Evolutionary conservation across 2,797 vertebrate species (phyloP).

Genomic region (Myotis daubentonii): DNA sequence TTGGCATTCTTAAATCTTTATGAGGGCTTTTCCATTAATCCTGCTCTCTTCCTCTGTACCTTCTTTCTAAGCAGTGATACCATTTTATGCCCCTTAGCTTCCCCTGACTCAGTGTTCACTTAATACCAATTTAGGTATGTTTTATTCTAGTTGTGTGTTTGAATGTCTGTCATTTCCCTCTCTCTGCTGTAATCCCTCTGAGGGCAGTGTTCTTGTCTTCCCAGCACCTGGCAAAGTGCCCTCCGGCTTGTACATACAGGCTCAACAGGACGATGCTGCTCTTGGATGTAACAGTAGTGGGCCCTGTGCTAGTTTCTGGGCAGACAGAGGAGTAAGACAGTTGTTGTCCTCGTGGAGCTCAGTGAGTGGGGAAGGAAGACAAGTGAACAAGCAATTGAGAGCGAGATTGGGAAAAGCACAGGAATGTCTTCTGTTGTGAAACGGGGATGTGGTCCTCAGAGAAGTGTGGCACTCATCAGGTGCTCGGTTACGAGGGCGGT

Average conservation of each 20-base stretch:
- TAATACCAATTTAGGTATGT: not conserved
- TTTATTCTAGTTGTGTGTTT: not conserved
- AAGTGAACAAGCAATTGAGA: not conserved
- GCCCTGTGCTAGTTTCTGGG: not conserved
- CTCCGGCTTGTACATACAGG: not conserved
- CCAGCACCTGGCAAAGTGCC: not conserved
- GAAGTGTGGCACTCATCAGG: not conserved
- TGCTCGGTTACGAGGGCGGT: not conserved
- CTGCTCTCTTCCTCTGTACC: not conserved
- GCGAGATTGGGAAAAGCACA: not conserved
- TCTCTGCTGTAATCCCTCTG: not conserved
- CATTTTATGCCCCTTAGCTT: not conserved
- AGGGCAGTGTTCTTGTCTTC: not conserved
- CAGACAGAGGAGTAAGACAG: not conserved
- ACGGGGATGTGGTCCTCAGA: not conserved
- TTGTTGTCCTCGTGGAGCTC: not conserved
- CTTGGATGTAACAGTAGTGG: not conserved
- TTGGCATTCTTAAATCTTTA: not conserved
- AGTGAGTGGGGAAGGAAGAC: not conserved
- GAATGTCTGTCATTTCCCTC: not conserved
- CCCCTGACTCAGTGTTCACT: not conserved
- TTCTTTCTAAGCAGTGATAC: not conserved
- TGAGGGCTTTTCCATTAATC: not conserved
- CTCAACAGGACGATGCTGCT: not conserved
- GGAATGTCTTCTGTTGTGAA: not conserved